Conservation (phyloP, 2,888 invertebrate genomes). For the Himalopsyche tibetana region DNA sequence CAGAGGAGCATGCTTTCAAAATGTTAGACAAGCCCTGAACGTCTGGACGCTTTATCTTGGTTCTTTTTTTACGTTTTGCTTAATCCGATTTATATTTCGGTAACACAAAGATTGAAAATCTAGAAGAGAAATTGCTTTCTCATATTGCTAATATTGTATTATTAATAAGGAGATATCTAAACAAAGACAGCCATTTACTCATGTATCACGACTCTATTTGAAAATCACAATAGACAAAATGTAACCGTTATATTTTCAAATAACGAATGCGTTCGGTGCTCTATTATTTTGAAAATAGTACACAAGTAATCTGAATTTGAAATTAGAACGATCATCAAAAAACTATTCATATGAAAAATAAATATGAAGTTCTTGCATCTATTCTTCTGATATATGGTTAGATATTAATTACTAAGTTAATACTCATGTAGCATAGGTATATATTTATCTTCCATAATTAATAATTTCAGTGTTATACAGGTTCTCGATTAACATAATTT, state of each 20-base stretch:
- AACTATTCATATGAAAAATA: neutral
- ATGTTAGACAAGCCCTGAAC: constrained; percentile 1
- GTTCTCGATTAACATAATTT: too few species aligned
- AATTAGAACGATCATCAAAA: neutral
- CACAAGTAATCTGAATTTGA: neutral
- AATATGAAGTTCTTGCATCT: too few species aligned
- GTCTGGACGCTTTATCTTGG: constrained; percentile 9
- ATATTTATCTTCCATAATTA: too few species aligned
- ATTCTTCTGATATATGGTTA: too few species aligned
- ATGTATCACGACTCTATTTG: constrained; percentile 44
- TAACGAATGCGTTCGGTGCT: constrained; percentile 16
- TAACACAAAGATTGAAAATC: constrained; percentile 26
- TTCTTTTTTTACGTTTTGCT: constrained; percentile 12
- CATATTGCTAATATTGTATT: constrained; percentile 16
- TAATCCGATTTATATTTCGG: constrained; percentile 34
- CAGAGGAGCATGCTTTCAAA: neutral
- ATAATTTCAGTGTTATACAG: too few species aligned
- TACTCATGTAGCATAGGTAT: too few species aligned
- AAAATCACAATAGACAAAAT: constrained; percentile 42
- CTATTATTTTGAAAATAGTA: constrained; percentile 8
- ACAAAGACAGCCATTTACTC: constrained; percentile 37
- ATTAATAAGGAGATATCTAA: constrained; percentile 46
- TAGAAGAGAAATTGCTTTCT: constrained; percentile 16
- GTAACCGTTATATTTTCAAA: neutral
- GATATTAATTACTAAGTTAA: too few species aligned